phyloP scores from a whole-genome alignment of 2,797 vertebrate genomes.

The Craterocephalus amniculus region DNA sequence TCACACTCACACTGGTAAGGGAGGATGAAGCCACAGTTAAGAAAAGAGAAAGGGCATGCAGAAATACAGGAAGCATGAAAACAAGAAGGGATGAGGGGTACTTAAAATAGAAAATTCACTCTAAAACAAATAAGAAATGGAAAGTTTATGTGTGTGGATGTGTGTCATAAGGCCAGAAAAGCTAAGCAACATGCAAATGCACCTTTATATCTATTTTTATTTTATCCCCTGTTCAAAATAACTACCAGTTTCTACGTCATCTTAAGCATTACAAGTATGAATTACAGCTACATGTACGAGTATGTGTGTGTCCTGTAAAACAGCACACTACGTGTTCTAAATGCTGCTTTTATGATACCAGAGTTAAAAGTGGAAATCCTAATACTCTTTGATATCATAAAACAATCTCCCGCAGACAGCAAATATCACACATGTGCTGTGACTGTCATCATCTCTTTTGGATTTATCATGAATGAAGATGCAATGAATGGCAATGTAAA shows the following conservation, averaged over 20 bases:
- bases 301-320: neutral
- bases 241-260: neutral
- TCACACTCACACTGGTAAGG: slow-evolving; percentile 46
- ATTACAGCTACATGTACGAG: neutral
- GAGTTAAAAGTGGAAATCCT: neutral
- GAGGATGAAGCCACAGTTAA: slow-evolving; percentile 12
- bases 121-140: neutral
- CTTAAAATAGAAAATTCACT: slow-evolving; percentile 19
- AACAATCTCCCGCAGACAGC: neutral
- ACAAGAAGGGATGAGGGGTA: slow-evolving; percentile 7
- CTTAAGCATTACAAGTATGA: neutral
- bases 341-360: neutral
- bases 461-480: neutral
- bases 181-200: neutral
- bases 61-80: slow-evolving; percentile 7
- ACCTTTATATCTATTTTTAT: no score
- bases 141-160: neutral
- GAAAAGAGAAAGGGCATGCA: slow-evolving; percentile 11
- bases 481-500: neutral
- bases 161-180: slow-evolving; percentile 27
- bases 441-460: neutral
- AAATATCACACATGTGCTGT: neutral
- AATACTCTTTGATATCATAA: neutral
- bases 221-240: neutral
- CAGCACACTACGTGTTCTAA: neutral